Evolutionary conservation across 2,888 invertebrate genomes (phyloP), one percentile per base, ranked within the genome.

Genomic region (Crematogaster levior): DNA sequence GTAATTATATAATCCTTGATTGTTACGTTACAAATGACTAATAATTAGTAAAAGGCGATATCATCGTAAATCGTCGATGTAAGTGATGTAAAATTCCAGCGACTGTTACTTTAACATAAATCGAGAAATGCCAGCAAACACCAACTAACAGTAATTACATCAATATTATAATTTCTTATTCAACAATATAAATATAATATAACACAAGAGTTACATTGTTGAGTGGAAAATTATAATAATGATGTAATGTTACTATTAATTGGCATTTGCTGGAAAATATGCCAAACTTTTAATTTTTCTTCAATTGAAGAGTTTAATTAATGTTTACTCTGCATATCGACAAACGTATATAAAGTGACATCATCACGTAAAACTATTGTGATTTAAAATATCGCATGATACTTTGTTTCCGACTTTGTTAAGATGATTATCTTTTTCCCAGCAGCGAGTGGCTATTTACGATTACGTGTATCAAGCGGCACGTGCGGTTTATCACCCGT

Each of bases 401-500:
- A 21, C 1, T 77, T 40, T n/a, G 24, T 21, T 53, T 21, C 12
- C 10, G 12, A 18, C 34, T 51, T 51, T 37, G 56, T n/a, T 53
- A 43, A 34, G 30, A 77, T 66, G 18, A 77, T 68, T 68, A 68
- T 43, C 66, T 66, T 40, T n/a, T n/a, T 43, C n/a, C 5, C 27
- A 75, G n/a, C 53, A 24, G 24, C 24, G 15, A 34, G n/a, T 48
- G 63, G 21, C 21, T 68, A 68, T 56, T 68, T 77, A 56, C 21
- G 70, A 43, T 68, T n/a, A n/a, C 68, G 27, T 77, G 37, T 24
- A 68, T 77, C 56, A 68, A 30, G 18, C 43, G 53, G 18, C 53
- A 40, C 53, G 40, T 53, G 61, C 73, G 37, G n/a, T 63, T 63
- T 75, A 53, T 53, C 68, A 53, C 37, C n/a, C 27, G 18, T n/a